phyloP scores from a whole-genome alignment of 2,888 invertebrate species.

The Phengaris alcon region DNA sequence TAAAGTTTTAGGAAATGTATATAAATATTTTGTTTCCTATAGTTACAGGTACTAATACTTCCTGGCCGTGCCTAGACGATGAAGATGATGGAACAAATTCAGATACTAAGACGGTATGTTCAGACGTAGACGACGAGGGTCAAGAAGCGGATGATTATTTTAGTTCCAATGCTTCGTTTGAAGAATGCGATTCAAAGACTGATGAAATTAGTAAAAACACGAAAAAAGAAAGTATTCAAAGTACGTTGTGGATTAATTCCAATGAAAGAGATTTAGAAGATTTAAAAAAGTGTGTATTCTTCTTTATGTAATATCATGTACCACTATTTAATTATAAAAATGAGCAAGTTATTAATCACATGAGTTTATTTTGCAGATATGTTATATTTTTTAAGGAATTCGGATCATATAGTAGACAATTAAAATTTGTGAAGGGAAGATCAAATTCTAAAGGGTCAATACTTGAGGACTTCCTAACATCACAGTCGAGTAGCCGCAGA shows the following conservation, averaged over 20 bases:
- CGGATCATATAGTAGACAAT: conserved; percentile 72
- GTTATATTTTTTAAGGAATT: conserved; percentile 78
- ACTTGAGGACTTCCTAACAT: conserved; percentile 60
- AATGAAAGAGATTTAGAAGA: conserved; percentile 77
- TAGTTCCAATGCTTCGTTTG: conserved; percentile 64
- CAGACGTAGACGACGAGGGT: conserved; percentile 64
- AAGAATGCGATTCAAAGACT: conserved; percentile 58
- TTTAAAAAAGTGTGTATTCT: conserved; percentile 67
- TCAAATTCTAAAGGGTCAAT: conserved; percentile 72
- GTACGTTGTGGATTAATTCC: conserved; percentile 65
- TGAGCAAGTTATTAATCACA: not conserved
- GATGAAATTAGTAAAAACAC: conserved; percentile 53
- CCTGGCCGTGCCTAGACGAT: conserved; percentile 71
- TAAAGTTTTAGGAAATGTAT: not conserved
- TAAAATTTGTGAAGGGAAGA: conserved; percentile 64
- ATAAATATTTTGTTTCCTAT: not conserved
- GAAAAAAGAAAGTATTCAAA: conserved; percentile 65
- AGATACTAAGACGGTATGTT: conserved; percentile 66
- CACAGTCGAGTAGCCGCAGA: conserved; percentile 50
- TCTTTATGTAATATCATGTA: not conserved
- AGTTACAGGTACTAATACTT: conserved; percentile 61
- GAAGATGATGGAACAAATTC: conserved; percentile 71
- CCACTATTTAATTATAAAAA: not conserved
- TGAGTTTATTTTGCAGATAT: conserved; percentile 62
- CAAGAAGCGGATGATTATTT: conserved; percentile 59